These are phyloP conservation scores for Podocnemis expansa DNA, from an alignment of 2,113 vertebrate genomes.

Conservation along the genomic window DNA sequence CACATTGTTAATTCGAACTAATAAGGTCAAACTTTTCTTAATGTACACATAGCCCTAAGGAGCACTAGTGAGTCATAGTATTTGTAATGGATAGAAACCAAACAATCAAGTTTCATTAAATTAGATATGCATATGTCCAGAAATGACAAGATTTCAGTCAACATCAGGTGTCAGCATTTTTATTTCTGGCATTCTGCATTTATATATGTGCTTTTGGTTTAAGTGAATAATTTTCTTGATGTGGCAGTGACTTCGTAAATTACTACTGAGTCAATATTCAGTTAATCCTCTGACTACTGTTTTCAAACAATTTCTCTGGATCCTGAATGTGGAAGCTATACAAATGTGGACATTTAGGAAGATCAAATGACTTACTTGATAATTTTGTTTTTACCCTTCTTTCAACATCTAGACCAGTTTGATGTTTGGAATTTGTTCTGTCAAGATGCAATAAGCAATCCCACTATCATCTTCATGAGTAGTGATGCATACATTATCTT, in stretches of 20 bases:
- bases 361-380: background rate
- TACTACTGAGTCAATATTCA: background rate
- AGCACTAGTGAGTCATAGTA: background rate
- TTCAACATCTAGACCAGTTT: background rate
- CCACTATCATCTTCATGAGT: background rate
- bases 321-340: background rate
- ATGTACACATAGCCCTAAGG: too few species aligned
- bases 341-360: background rate
- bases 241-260: background rate
- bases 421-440: background rate
- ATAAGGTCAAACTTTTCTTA: too few species aligned
- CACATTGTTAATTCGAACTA: too few species aligned
- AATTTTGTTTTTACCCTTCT: background rate
- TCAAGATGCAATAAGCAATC: background rate
- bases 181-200: background rate
- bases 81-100: background rate
- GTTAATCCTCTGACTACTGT: background rate
- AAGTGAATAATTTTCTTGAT: background rate
- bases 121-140: background rate
- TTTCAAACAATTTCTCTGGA: background rate
- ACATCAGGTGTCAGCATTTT: background rate
- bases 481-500: background rate
- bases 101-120: background rate
- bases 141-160: background rate
- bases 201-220: background rate